These are phyloP conservation scores for Pycnomerus fuliginosus DNA, from an alignment of 2,888 invertebrate species.

Conservation along the genomic window DNA sequence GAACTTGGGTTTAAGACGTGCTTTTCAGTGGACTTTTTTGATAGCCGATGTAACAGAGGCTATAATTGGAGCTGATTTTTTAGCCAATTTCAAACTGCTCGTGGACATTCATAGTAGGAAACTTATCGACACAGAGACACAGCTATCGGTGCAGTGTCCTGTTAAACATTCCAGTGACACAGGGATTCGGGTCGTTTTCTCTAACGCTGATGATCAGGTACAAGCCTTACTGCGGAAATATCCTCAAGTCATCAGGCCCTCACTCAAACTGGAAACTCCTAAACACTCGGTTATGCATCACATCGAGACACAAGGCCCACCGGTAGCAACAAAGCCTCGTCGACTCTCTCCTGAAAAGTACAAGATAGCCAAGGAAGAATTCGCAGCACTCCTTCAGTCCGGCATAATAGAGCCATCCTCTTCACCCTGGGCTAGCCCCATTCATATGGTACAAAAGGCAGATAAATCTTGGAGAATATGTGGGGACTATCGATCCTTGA, in stretches of 20 bases:
- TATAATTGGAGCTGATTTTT: conserved; percentile 29
- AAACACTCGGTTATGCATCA: conserved; percentile 29
- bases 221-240: conserved; percentile 3
- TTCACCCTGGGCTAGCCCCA: conserved; percentile 39
- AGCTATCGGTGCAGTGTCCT: neutral
- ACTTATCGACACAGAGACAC: conserved; percentile 13
- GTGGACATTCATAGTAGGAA: conserved; percentile 15
- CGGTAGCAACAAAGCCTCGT: conserved; percentile 34
- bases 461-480: conserved; percentile 40
- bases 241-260: conserved; percentile 5
- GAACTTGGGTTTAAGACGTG: conserved; percentile 22
- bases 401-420: no score
- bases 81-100: conserved; percentile 20
- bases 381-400: no score
- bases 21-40: conserved; percentile 25
- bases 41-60: conserved; percentile 24
- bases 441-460: conserved; percentile 37
- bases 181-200: neutral
- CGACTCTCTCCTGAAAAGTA: conserved; percentile 38
- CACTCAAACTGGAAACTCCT: neutral
- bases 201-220: no score
- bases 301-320: conserved; percentile 37
- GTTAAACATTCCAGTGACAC: neutral
- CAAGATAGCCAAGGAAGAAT: conserved; percentile 35
- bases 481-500: conserved; percentile 46